Evolutionary conservation across 1,140 invertebrate species (phyloP).

Genomic region (Drosophila punjabiensis): DNA sequence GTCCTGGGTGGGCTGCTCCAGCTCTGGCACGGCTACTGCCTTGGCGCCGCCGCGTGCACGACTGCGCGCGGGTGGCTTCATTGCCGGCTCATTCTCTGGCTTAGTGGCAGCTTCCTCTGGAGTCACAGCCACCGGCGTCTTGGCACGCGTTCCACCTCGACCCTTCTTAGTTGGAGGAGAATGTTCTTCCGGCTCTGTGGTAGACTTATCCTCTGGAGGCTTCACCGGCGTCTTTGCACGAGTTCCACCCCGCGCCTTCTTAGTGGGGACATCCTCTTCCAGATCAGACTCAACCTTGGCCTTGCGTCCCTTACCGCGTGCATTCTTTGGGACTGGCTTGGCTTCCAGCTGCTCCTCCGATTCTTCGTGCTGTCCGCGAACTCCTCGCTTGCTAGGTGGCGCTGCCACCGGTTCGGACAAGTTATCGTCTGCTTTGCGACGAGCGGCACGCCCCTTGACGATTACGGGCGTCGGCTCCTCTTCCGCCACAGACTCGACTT

Average conservation of each 20-base stretch:
- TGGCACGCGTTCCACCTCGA: constrained; percentile 39
- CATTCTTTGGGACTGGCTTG: constrained; percentile 40
- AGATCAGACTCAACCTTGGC: constrained; percentile 33
- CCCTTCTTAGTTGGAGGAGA: constrained; percentile 24
- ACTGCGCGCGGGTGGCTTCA: constrained; percentile 38
- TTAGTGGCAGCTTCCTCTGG: background rate
- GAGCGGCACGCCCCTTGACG: constrained; percentile 36
- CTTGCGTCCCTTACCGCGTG: constrained; percentile 42
- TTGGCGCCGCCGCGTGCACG: constrained; percentile 23
- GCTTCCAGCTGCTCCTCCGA: constrained; percentile 11
- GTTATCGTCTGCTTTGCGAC: constrained; percentile 41
- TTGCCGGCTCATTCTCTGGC: constrained; percentile 8
- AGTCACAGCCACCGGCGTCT: constrained; percentile 25
- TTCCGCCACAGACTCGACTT: background rate
- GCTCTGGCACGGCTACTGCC: constrained; percentile 1
- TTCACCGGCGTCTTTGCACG: constrained; percentile 43
- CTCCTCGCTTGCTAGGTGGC: background rate
- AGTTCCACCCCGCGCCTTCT: constrained; percentile 26
- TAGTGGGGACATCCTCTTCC: constrained; percentile 23
- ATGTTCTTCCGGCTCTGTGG: constrained; percentile 19
- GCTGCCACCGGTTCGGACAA: background rate
- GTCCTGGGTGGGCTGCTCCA: background rate
- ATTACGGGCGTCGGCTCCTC: constrained; percentile 24
- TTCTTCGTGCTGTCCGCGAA: background rate
- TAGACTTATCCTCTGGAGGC: background rate